phyloP scores from a whole-genome alignment of 2,888 invertebrate species.

The Cryptocephalus moraei region DNA sequence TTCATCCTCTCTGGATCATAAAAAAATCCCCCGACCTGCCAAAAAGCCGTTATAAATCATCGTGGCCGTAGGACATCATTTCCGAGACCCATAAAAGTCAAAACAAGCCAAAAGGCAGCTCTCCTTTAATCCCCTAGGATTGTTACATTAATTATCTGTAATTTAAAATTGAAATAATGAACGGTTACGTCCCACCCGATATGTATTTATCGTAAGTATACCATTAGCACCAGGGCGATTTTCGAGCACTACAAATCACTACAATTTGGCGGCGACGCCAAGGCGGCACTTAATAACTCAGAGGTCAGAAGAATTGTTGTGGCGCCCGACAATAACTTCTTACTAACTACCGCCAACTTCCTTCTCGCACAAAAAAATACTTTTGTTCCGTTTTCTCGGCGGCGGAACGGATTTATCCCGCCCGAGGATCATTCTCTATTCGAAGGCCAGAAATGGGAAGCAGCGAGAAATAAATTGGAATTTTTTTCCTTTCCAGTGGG shows the following conservation, averaged over 20 bases:
- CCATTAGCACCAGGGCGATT: slow-evolving; percentile 32
- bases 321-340: slow-evolving; percentile 19
- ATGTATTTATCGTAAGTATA: slow-evolving; percentile 36
- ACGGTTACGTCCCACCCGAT: slow-evolving; percentile 25
- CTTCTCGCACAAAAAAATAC: neutral
- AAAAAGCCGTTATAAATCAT: slow-evolving; percentile 1
- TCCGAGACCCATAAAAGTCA: slow-evolving; percentile 6
- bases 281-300: slow-evolving; percentile 27
- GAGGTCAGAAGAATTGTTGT: slow-evolving; percentile 21
- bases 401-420: too few relatives aligned
- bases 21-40: too few relatives aligned
- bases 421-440: too few relatives aligned
- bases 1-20: too few relatives aligned
- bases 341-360: neutral
- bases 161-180: slow-evolving; percentile 34
- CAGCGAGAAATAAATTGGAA: too few relatives aligned
- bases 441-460: too few relatives aligned
- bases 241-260: slow-evolving; percentile 32
- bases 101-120: slow-evolving; percentile 4
- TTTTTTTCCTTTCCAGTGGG: too few relatives aligned
- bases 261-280: slow-evolving; percentile 36
- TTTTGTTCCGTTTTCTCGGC: neutral
- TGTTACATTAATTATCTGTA: slow-evolving; percentile 33
- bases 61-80: slow-evolving; percentile 3
- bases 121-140: slow-evolving; percentile 11